Base-by-base conservation (phyloP, 2,888 invertebrate species). In the Ophonus ardosiacus region DNA sequence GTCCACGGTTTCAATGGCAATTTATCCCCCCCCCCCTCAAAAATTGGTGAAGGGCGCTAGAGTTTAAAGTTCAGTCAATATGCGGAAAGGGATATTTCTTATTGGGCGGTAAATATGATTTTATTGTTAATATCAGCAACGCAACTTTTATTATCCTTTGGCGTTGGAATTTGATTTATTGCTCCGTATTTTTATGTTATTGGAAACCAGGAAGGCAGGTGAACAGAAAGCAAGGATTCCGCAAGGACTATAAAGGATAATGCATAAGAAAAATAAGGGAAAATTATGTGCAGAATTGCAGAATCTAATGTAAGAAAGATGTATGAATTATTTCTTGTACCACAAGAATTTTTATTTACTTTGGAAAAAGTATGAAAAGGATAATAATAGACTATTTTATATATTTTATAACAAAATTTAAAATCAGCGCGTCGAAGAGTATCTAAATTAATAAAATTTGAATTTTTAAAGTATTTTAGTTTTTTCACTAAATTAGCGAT, bases 101-200 rank as follows among this genome's bases (percentile, higher is more conserved):
- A 85, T 68, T 17, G 57, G 31, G 43, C 56, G 79, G 80, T 85
- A 80, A 85, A 85, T 85, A 85, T 85, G 79, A 85, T 85, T 85
- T 85, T 85, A 85, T 85, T 85, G 85, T 80, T 85, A 85, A 85
- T 79, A 85, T 56, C 80, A 59, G 40, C 59, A 40, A 18, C 15
- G 59, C 38, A 74, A 57, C 68, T 85, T 85, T 85, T 85, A 85
- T 85, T 68, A 59, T 57, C 56, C 38, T 63, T 79, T 84, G 84
- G 63, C 68, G 59, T 0, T 43, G 18, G 63, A 24, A 15, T 43
- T 63, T 84, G 84, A 84, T 84, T 78, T 78, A 84, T 84, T 21
- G 78, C 43, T 51, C 17, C 38, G 76, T 83, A 83, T 83, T 83
- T 84, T 78, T 61, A 17, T 78, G 63, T 84, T 84, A 84, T 84